These are phyloP conservation scores for Cacoxenus indagator DNA, from an alignment of 2,888 invertebrate genomes.

Conservation along the genomic window DNA sequence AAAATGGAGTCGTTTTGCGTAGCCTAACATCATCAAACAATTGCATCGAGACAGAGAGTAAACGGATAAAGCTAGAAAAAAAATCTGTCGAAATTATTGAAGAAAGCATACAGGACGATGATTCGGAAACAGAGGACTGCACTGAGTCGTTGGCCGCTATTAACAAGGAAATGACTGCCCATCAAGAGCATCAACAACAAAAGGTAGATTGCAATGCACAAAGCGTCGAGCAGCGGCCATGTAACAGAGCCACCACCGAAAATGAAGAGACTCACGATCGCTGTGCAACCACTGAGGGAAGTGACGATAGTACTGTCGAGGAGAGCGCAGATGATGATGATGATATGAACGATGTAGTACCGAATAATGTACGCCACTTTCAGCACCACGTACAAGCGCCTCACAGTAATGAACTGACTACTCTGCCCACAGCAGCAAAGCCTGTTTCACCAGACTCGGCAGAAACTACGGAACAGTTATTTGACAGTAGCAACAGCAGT, in stretches of 20 bases:
- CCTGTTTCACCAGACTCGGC: conserved; percentile 66
- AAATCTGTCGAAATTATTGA: conserved; percentile 20
- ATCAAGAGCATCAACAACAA: background rate
- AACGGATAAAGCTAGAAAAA: conserved; percentile 31
- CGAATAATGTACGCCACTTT: background rate
- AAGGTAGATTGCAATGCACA: background rate
- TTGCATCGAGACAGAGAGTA: conserved; percentile 25
- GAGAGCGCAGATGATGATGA: conserved; percentile 29
- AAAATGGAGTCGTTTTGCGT: conserved; percentile 40
- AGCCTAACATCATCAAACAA: conserved; percentile 39
- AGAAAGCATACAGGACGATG: conserved; percentile 21
- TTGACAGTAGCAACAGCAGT: conserved; percentile 68
- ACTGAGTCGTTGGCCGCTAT: background rate
- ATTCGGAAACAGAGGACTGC: background rate
- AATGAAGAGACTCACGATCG: conserved; percentile 2
- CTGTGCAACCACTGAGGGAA: background rate
- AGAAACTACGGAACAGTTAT: conserved; percentile 65
- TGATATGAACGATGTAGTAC: conserved; percentile 30
- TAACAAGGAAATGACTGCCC: background rate
- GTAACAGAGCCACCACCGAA: background rate
- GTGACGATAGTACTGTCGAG: conserved; percentile 5
- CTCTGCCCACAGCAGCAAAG: conserved; percentile 60
- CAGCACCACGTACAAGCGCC: conserved; percentile 46
- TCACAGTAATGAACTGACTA: conserved; percentile 52
- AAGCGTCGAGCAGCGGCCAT: background rate